phyloP scores from a whole-genome alignment of 2,888 invertebrate species.

The Melangyna quadrimaculata region DNA sequence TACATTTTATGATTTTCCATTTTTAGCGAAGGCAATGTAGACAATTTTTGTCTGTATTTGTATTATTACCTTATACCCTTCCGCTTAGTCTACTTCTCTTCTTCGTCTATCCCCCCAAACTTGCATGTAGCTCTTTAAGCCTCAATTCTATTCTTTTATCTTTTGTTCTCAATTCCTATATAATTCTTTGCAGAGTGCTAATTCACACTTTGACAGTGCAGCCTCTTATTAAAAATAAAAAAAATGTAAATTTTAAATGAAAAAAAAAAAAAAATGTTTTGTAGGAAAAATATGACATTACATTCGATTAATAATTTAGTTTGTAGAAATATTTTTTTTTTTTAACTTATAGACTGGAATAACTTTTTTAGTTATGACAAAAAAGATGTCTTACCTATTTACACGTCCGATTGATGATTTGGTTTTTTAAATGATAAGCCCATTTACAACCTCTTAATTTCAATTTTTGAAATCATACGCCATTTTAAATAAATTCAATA shows the following conservation, averaged over 20 bases:
- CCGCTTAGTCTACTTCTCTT: not conserved
- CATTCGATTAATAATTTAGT: no score
- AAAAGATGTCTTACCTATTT: no score
- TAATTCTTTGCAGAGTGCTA: constrained; percentile 25
- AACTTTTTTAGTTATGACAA: no score
- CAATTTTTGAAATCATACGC: no score
- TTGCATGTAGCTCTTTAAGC: not conserved
- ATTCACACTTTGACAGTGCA: constrained; percentile 31
- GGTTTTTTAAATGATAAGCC: no score
- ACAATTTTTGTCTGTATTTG: constrained; percentile 23
- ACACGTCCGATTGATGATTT: no score
- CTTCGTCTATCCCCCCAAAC: no score
- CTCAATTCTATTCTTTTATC: not conserved
- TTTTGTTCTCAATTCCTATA: constrained; percentile 33
- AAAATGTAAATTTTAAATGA: not conserved
- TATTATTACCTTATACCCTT: constrained; percentile 1
- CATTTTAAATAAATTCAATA: no score
- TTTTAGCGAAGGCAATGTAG: constrained; percentile 51
- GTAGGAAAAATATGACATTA: not conserved
- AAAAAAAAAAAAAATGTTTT: not conserved
- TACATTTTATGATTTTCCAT: constrained; percentile 52
- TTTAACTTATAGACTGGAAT: no score
- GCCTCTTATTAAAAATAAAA: not conserved
- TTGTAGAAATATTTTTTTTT: no score
- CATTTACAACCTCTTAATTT: no score